phyloP scores from a whole-genome alignment of 2,113 vertebrate species.

The Noctilio leporinus region DNA sequence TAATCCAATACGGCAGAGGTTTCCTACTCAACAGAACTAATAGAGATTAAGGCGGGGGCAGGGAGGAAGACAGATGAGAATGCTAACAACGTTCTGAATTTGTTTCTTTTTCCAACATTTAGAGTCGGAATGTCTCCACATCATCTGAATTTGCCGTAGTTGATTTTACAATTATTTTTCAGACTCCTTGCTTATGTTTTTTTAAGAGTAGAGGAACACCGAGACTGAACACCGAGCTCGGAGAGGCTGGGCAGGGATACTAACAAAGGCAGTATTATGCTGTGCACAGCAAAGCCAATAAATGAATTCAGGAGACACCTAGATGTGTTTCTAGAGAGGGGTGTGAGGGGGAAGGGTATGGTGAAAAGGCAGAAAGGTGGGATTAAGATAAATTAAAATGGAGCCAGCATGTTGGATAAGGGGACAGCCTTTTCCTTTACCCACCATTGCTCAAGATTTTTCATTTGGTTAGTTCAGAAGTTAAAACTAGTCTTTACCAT shows the following conservation, averaged over 20 bases:
- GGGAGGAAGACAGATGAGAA: not conserved
- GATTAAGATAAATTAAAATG: slow-evolving; percentile 79
- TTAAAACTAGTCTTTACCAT: slow-evolving; percentile 33
- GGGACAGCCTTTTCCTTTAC: slow-evolving; percentile 48
- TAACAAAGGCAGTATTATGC: slow-evolving; percentile 82
- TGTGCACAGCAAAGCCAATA: slow-evolving; percentile 71
- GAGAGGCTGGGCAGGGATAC: slow-evolving; percentile 51
- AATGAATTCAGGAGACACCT: slow-evolving; percentile 80
- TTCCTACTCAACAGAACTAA: slow-evolving; percentile 29
- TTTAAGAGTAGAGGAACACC: slow-evolving; percentile 55
- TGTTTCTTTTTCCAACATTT: slow-evolving; percentile 47
- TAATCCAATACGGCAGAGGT: not conserved
- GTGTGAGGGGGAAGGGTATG: slow-evolving; percentile 62
- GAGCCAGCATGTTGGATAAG: slow-evolving; percentile 55
- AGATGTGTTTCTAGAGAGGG: slow-evolving; percentile 79
- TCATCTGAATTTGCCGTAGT: slow-evolving; percentile 51
- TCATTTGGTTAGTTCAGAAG: slow-evolving; percentile 49
- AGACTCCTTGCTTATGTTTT: slow-evolving; percentile 60
- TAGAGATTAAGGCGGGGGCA: not conserved
- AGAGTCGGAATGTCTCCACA: slow-evolving; percentile 36
- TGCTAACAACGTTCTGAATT: slow-evolving; percentile 30
- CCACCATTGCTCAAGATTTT: slow-evolving; percentile 57
- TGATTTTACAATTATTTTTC: slow-evolving; percentile 67
- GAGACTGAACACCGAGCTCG: not conserved
- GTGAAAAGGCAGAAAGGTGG: slow-evolving; percentile 76